Base-by-base conservation (phyloP, 2,888 invertebrate species). In the Ormyrus nitidulus region DNA sequence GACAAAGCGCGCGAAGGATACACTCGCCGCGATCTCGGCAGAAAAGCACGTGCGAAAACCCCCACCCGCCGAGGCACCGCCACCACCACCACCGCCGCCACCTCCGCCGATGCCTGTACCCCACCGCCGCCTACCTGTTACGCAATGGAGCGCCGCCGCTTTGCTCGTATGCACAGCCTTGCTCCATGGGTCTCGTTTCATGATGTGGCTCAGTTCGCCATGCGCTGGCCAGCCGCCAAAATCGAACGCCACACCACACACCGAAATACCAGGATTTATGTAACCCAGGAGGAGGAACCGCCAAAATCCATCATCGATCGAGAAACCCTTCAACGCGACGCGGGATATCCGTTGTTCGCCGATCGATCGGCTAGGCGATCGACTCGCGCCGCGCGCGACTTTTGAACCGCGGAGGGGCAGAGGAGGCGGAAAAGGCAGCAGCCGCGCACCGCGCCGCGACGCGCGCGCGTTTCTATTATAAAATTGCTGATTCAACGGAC, bases 221-320 rank as follows among this genome's bases (percentile, higher is more conserved):
- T 86, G 83, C 85, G 82, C 82, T 88, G 90, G 90, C 90, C 62
- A 53, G 44, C 61, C 72, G 89, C 90, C 90, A 89, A 89, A 87
- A 83, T 85, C 86, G 82, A 87, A 87, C 79, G 62, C 19, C 48
- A 51, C 56, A 19, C 61, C 44, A 34, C 44, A 34, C 19, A 86
- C 88, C 85, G 85, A 87, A 90, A 90, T 90, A 89, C 86, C 82
- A 34, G 82, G 86, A 88, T 90, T 90, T 90, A 89, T 87, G 86
- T 89, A 89, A 90, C 87, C 80, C 79, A 80, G 82, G 77, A 77
- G 13, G 34, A 34, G 34, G 34, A 34, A 34, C 7, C 34, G 65
- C 3, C 34, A 4, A 34, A 4, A 34, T 4, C 34, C 34, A 34
- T 34, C 3, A 34, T 34, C 34, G 4, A 19, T 19, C 19, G 34